A percentile compares a stretch with the other conserved stretches of the same genome.
phyloP scores from a whole-genome alignment of 2,797 vertebrate species.

The Salarias fasciatus region DNA sequence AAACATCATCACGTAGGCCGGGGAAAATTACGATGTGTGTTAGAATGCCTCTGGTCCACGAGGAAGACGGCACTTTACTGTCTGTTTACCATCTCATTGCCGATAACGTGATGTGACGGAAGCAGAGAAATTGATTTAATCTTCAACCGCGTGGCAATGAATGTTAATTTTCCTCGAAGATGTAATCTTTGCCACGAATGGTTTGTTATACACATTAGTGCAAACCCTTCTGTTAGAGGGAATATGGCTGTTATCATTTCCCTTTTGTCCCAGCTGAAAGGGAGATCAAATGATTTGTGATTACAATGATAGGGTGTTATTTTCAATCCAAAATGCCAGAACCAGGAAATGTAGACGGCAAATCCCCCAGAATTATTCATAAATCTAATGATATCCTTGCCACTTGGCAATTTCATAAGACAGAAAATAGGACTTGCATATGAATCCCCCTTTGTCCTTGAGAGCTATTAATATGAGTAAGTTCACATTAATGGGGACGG shows the following conservation, averaged over 20 bases:
- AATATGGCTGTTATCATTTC: slow-evolving; percentile 63
- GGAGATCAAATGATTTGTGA: slow-evolving; percentile 78
- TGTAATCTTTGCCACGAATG: slow-evolving; percentile 72
- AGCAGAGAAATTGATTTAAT: slow-evolving; percentile 80
- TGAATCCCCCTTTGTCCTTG: slow-evolving; percentile 76
- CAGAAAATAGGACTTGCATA: slow-evolving; percentile 72
- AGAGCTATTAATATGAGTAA: slow-evolving; percentile 78
- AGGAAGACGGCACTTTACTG: slow-evolving; percentile 72
- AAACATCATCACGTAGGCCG: slow-evolving; percentile 58
- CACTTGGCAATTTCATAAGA: slow-evolving; percentile 66
- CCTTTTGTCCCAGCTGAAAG: slow-evolving; percentile 75
- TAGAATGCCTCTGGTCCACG: slow-evolving; percentile 59
- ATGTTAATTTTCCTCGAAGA: slow-evolving; percentile 79
- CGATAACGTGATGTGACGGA: slow-evolving; percentile 77
- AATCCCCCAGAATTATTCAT: slow-evolving; percentile 77
- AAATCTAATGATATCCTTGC: slow-evolving; percentile 77
- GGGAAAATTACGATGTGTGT: slow-evolving; percentile 60
- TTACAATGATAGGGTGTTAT: slow-evolving; percentile 65
- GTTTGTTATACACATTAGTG: slow-evolving; percentile 70
- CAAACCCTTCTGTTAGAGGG: slow-evolving; percentile 62
- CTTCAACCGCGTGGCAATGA: slow-evolving; percentile 67
- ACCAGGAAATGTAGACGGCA: slow-evolving; percentile 73
- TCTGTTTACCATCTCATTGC: slow-evolving; percentile 74
- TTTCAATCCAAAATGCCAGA: slow-evolving; percentile 64
- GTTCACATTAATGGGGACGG: slow-evolving; percentile 69